These are phyloP conservation scores for Sinocyclocheilus rhinocerous DNA, from an alignment of 2,113 vertebrate species.

Conservation along the genomic window DNA sequence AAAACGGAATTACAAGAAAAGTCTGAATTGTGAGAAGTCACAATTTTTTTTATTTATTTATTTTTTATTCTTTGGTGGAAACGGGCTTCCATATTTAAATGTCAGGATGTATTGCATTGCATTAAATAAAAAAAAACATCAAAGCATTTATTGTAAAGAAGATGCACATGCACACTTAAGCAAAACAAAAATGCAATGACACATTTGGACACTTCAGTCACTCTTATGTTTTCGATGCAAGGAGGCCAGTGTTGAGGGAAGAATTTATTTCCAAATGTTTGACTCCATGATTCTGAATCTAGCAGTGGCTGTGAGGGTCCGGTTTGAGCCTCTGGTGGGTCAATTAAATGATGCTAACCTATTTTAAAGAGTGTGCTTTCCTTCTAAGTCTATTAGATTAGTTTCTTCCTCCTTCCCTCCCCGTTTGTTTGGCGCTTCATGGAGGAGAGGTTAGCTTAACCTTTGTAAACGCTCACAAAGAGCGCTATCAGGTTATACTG, in stretches of 20 bases:
- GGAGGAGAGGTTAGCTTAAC: slow-evolving; percentile 60
- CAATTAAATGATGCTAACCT: slow-evolving; percentile 65
- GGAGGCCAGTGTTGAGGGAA: background rate
- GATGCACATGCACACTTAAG: background rate
- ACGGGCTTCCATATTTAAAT: too few relatives aligned
- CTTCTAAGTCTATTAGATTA: slow-evolving; percentile 59
- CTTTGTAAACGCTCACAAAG: slow-evolving; percentile 64
- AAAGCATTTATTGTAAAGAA: too few relatives aligned
- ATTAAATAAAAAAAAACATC: too few relatives aligned
- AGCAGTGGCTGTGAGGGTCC: background rate
- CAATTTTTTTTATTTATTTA: too few relatives aligned
- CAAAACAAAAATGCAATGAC: background rate
- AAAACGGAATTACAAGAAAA: too few relatives aligned
- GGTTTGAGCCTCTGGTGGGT: slow-evolving; percentile 31
- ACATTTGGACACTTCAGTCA: too few relatives aligned
- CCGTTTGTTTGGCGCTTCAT: slow-evolving; percentile 53
- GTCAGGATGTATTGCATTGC: too few relatives aligned
- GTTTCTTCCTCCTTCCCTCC: slow-evolving; percentile 43
- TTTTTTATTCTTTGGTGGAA: too few relatives aligned
- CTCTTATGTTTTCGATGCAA: too few relatives aligned
- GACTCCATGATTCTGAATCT: background rate
- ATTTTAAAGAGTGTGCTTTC: slow-evolving; percentile 53
- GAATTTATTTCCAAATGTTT: background rate
- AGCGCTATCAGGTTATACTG: slow-evolving; percentile 61
- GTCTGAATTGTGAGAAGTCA: too few relatives aligned